Evolutionary conservation across 1,140 invertebrate genomes (phyloP), one percentile per base, ranked within the genome.

Genomic region (Trissolcus basalis): DNA sequence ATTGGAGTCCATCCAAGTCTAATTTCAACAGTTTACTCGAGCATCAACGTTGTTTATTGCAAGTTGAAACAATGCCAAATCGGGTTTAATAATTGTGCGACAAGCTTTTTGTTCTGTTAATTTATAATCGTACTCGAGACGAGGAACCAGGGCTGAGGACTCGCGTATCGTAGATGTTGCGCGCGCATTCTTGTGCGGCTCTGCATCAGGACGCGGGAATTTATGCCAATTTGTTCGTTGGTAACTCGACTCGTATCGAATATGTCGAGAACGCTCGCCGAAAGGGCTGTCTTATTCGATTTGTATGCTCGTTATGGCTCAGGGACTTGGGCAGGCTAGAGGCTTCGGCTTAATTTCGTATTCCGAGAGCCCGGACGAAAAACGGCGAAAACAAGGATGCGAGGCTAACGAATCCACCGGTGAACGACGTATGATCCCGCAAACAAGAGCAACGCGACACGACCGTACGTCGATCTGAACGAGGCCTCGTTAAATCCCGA

Each of bases 201-300:
- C 61, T 27, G 19, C 6, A 27, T 27, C 45, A 61, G 59, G 75
- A 59, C 64, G 72, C 76, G 73, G 79, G 82, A 86, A 86, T 86
- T 79, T 83, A 84, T 86, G 82, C 81, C 85, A 86, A 86, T 86
- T 86, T 86, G 84, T 86, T 85, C 78, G 72, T 63, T 68, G 74
- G 67, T 77, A 74, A 77, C 61, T 74, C 69, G 70, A 73, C 47
- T 73, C 60, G 67, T 68, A 74, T 78, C 77, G 77, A 78, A 78
- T 78, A 74, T 74, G 81, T 72, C 71, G 72, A 67, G 69, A 53
- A 50, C 48, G 65, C 54, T 82, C 71, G 72, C 76, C 72, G 48
- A 70, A 72, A 74, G 69, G 54, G 60, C 78, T 77, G 78, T 71
- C 69, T 81, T 6, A 27, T 85, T 84, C 83, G 83, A 83, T 85